Conservation (phyloP, 2,888 invertebrate species). For the Leucozona laternaria region DNA sequence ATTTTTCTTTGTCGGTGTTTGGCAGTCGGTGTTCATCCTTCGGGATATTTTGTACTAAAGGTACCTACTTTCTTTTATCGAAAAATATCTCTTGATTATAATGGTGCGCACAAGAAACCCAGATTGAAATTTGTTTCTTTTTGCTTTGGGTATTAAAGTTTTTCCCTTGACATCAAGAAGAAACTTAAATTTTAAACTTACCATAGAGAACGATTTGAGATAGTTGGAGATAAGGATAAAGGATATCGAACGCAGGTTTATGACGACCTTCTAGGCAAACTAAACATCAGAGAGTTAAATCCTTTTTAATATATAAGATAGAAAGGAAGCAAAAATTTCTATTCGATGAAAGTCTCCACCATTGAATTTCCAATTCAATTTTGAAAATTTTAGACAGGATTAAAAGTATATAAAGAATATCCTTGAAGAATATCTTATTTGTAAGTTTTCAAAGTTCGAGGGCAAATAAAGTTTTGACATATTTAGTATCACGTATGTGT, state of each 20-base stretch:
- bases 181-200: conserved; percentile 29
- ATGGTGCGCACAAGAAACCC: conserved; percentile 21
- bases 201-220: not conserved
- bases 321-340: not conserved
- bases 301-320: not conserved
- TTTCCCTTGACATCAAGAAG: conserved; percentile 21
- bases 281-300: not conserved
- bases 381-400: conserved; percentile 1
- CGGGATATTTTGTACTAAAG: conserved; percentile 14
- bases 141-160: conserved; percentile 34
- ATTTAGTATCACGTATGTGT: not conserved
- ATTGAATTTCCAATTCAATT: conserved; percentile 8
- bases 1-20: conserved; percentile 66
- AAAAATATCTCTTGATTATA: conserved; percentile 62
- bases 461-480: not conserved
- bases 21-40: conserved; percentile 42
- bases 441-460: not conserved
- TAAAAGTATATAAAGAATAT: not conserved
- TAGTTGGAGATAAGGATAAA: conserved; percentile 17
- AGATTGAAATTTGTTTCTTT: conserved; percentile 53
- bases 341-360: conserved; percentile 4
- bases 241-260: conserved; percentile 28
- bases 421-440: not conserved
- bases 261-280: conserved; percentile 19
- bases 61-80: conserved; percentile 53